Percentiles rank a stretch among this genome's conserved stretches.
Conservation (phyloP, 2,113 vertebrate genomes). For the Cottus gobio region DNA sequence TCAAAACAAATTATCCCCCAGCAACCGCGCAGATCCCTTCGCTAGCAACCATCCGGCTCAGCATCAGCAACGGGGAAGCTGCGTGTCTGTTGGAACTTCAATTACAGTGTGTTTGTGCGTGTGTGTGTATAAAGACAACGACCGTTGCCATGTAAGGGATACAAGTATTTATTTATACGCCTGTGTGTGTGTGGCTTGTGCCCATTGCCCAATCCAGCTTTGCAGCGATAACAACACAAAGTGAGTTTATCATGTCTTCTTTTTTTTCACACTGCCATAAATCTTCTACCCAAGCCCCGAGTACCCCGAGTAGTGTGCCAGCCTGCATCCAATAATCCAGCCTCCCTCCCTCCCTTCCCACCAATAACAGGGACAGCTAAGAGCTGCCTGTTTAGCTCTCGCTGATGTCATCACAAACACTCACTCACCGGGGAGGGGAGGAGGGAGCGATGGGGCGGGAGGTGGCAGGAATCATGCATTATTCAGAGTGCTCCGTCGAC, state of each 20-base stretch:
- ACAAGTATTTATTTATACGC: conserved; percentile 23
- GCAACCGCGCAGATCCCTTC: conserved; percentile 58
- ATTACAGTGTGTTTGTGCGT: conserved; percentile 30
- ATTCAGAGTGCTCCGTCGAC: conserved; percentile 87
- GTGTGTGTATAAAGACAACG: conserved; percentile 20
- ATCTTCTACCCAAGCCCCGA: conserved; percentile 61
- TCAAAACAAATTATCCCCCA: conserved; percentile 78
- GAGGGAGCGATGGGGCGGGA: conserved; percentile 44
- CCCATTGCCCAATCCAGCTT: conserved; percentile 38
- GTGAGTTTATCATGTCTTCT: conserved; percentile 37
- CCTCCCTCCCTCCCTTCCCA: not conserved
- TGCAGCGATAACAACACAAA: conserved; percentile 46
- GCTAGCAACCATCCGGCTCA: conserved; percentile 51
- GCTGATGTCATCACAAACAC: conserved; percentile 93
- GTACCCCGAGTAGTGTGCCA: conserved; percentile 63
- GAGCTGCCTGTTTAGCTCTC: conserved; percentile 85
- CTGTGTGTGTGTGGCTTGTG: not conserved
- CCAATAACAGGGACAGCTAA: conserved; percentile 58
- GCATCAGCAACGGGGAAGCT: conserved; percentile 1
- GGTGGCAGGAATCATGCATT: conserved; percentile 84
- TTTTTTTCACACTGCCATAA: conserved; percentile 57
- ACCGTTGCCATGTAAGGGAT: conserved; percentile 30
- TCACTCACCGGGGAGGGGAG: conserved; percentile 84
- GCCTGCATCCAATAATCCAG: conserved; percentile 69
- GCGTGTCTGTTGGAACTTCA: conserved; percentile 39